Evolutionary conservation across 2,113 vertebrate genomes (phyloP).

Genomic region (Myrmecophaga tridactyla): DNA sequence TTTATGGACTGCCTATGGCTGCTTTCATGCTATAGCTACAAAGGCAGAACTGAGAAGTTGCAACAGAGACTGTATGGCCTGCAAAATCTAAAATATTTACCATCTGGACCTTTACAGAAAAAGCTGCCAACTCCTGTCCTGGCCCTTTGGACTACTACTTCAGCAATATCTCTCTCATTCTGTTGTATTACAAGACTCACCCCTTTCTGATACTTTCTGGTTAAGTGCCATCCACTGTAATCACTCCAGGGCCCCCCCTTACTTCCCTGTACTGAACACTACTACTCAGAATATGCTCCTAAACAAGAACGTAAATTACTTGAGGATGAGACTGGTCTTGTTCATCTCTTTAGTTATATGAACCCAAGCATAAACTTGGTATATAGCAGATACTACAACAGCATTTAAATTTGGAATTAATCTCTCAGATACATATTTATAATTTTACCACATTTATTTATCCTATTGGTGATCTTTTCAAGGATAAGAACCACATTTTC

Average conservation of each 20-base stretch:
- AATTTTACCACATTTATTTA: conserved; percentile 12
- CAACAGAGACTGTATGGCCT: neutral
- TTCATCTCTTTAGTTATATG: conserved; percentile 13
- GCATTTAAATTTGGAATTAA: neutral
- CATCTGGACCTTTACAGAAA: too few relatives aligned
- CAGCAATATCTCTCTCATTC: too few relatives aligned
- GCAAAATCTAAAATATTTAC: conserved; percentile 8
- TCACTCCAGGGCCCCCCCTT: neutral
- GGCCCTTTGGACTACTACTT: neutral
- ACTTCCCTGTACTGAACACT: neutral
- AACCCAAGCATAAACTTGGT: neutral
- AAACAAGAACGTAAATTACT: neutral
- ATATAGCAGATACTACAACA: neutral
- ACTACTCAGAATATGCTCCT: neutral
- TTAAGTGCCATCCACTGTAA: neutral
- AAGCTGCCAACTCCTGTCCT: neutral
- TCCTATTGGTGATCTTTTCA: conserved; percentile 11
- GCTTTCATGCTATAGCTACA: neutral
- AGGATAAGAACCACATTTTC: neutral
- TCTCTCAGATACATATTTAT: neutral
- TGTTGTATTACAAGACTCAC: neutral
- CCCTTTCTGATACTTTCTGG: neutral
- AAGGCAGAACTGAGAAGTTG: neutral
- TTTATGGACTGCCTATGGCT: neutral
- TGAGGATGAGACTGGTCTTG: neutral